Percentiles rank a stretch among this genome's conserved stretches.
Evolutionary conservation across 2,113 vertebrate species (phyloP).

Genomic region (Elachura formosa): DNA sequence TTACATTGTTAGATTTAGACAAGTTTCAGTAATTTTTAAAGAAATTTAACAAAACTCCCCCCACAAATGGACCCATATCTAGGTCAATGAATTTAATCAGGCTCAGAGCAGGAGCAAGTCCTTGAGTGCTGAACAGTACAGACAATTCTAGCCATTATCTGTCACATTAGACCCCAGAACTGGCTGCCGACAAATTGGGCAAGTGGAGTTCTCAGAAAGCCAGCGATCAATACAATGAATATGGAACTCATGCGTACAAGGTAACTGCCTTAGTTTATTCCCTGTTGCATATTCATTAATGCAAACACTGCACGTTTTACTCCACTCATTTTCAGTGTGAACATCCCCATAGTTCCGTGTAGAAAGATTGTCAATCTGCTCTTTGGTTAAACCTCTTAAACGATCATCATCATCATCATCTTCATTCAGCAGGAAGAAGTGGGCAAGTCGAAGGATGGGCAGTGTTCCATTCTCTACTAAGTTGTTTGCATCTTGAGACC

Average conservation of each 20-base stretch:
- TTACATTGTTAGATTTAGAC: conserved; percentile 60
- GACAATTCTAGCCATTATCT: conserved; percentile 14
- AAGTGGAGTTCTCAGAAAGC: conserved; percentile 96
- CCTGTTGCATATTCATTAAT: conserved; percentile 93
- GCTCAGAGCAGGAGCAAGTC: conserved; percentile 31
- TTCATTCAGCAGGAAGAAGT: conserved; percentile 91
- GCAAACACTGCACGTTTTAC: conserved; percentile 90
- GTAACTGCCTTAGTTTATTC: conserved; percentile 91
- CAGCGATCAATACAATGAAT: conserved; percentile 96
- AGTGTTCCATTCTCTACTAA: conserved; percentile 86
- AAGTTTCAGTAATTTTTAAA: conserved; percentile 52
- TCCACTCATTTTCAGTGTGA: conserved; percentile 79
- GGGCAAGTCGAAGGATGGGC: conserved; percentile 87
- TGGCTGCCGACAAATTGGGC: conserved; percentile 90
- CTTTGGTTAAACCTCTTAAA: conserved; percentile 90
- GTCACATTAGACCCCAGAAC: conserved; percentile 67
- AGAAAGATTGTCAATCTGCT: conserved; percentile 95
- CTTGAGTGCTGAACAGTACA: not conserved
- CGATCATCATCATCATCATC: conserved; percentile 83
- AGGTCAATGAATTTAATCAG: conserved; percentile 13
- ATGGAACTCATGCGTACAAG: conserved; percentile 92
- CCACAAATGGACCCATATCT: conserved; percentile 1
- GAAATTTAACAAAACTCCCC: conserved; percentile 64
- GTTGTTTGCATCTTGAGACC: conserved; percentile 78
- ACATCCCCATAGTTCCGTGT: conserved; percentile 88